Percentiles rank a stretch among this genome's conserved stretches.
Evolutionary conservation across 92 coral and sea anemone species (phyloP).

Genomic region (Phenganax marumi): DNA sequence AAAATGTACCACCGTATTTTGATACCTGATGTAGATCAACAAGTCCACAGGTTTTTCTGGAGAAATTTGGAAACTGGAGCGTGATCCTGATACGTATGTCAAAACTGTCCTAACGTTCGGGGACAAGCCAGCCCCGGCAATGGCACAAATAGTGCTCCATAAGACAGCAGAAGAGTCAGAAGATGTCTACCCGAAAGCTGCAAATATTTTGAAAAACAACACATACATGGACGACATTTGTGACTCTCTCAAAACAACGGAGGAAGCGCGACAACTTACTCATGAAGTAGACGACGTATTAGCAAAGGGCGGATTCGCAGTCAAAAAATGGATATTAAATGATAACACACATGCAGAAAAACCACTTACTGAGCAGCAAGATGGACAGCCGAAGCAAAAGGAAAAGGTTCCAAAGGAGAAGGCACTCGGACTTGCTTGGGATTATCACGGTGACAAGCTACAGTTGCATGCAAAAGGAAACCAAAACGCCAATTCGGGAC

Average conservation of each 20-base stretch:
- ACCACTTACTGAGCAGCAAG: too few relatives aligned
- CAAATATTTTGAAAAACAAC: background rate
- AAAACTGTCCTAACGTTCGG: too few relatives aligned
- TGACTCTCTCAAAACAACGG: too few relatives aligned
- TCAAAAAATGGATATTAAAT: too few relatives aligned
- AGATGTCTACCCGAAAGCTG: background rate
- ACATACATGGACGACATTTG: background rate
- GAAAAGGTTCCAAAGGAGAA: background rate
- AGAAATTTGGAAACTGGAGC: slow-evolving; percentile 6
- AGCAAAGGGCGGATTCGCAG: too few relatives aligned
- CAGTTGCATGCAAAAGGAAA: background rate
- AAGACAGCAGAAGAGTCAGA: background rate
- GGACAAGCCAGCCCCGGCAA: too few relatives aligned
- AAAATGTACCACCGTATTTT: background rate
- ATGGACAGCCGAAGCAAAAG: too few relatives aligned
- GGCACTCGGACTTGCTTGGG: slow-evolving; percentile 3
- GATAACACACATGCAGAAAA: too few relatives aligned
- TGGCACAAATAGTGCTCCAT: background rate
- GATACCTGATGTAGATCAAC: too few relatives aligned
- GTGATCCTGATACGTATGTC: too few relatives aligned
- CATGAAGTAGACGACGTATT: too few relatives aligned
- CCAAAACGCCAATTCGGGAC: background rate
- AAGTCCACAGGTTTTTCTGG: background rate
- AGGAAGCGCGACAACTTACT: too few relatives aligned
- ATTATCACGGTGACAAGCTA: background rate